Evolutionary conservation across 2,888 invertebrate species (phyloP), one percentile per base, ranked within the genome.

Genomic region (Pharmacophagus antenor): DNA sequence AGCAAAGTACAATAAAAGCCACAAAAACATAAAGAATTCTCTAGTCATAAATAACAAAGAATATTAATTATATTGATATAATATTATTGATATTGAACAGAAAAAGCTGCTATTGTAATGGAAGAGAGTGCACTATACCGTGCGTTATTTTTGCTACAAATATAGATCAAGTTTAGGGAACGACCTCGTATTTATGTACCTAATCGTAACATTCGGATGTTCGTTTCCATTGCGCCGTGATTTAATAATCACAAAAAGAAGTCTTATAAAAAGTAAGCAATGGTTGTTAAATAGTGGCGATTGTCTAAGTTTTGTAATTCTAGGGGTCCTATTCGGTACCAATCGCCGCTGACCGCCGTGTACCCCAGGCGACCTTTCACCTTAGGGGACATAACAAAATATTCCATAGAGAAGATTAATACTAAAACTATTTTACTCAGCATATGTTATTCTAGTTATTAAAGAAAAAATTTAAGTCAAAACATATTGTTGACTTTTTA

Each of bases 291-390:
- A 56, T 31, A 12, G 4, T 23, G 4, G 6, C 25, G 12, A 44
- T 52, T n/a, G 25, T 21, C 12, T 46, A 18, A 46, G 27, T 48
- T 54, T 20, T 49, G 25, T 47, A 8, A 22, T 20, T 15, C 4
- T 4, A 25, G 44, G 70, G 78, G 86, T 84, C 76, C 85, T 82
- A 81, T 71, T 73, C 77, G 67, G 88, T 88, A 83, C 88, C 88
- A 87, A 80, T 83, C 85, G 77, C 82, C 79, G 76, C 77, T 88
- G 88, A 87, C 88, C 88, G 86, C 76, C 83, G 81, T 80, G 80
- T 82, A 82, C 86, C 84, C 84, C 79, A 75, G 70, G 76, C 80
- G 84, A 87, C 86, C 86, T 89, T 88, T 88, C 83, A 88, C 85
- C 86, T 85, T 78, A 82, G 85, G 87, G 85, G 81, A 79, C 69